Evolutionary conservation across 2,113 vertebrate genomes (phyloP).

Genomic region (Neotragus moschatus): DNA sequence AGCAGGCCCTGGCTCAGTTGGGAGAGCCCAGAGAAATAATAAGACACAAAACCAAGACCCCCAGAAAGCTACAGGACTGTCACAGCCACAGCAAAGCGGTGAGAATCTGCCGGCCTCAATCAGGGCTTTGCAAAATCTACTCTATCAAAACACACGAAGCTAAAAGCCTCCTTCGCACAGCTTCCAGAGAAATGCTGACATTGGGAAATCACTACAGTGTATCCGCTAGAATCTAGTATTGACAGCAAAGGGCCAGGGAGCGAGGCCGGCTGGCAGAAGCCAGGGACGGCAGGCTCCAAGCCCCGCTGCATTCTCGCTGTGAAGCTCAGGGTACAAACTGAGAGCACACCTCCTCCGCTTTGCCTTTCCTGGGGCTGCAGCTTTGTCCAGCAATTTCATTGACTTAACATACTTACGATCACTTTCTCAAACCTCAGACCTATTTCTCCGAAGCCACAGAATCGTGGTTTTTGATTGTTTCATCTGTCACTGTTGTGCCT

Average conservation of each 20-base stretch:
- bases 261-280: not conserved
- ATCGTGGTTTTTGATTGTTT: not conserved
- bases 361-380: conserved; percentile 32
- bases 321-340: not conserved
- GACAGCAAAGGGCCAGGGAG: not conserved
- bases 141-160: not conserved
- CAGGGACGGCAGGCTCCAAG: not conserved
- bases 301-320: not conserved
- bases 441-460: conserved; percentile 46
- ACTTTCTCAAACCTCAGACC: conserved; percentile 44
- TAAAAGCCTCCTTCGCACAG: not conserved
- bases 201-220: not conserved
- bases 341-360: not conserved
- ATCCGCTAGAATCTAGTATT: not conserved
- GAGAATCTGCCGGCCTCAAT: not conserved
- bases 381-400: conserved; percentile 39
- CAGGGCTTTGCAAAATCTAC: not conserved
- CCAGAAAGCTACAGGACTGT: not conserved
- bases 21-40: not conserved
- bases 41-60: not conserved
- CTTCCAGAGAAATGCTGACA: not conserved
- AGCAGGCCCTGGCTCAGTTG: not conserved
- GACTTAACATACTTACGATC: conserved; percentile 43
- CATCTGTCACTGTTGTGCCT: conserved; percentile 29
- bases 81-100: not conserved